Evolutionary conservation across 2,888 invertebrate genomes (phyloP).

Genomic region (Trichopoda pennipes): DNA sequence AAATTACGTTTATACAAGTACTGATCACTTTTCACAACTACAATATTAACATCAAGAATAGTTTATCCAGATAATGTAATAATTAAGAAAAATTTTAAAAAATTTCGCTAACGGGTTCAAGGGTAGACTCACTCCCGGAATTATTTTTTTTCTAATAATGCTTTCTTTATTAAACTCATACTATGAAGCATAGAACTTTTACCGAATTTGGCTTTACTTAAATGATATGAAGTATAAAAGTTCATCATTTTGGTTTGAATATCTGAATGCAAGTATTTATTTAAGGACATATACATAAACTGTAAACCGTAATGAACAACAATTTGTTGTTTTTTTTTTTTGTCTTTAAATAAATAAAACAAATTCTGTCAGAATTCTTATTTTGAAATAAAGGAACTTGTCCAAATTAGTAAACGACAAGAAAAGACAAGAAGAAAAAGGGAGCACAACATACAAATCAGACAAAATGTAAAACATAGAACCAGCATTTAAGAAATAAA

Average conservation of each 20-base stretch:
- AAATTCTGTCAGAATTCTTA: slow-evolving; percentile 56
- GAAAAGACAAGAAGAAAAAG: background rate
- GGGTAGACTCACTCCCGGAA: no score
- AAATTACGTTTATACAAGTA: no score
- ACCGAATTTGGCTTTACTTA: background rate
- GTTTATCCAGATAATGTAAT: no score
- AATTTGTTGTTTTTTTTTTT: slow-evolving; percentile 15
- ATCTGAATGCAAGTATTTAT: slow-evolving; percentile 7
- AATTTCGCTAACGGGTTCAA: no score
- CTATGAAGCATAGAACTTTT: no score
- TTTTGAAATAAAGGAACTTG: slow-evolving; percentile 39
- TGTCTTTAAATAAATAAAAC: slow-evolving; percentile 51
- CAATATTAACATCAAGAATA: no score
- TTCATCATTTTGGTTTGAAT: background rate
- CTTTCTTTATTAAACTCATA: no score
- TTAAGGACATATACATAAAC: slow-evolving; percentile 26
- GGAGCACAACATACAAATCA: background rate
- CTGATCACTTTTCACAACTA: no score
- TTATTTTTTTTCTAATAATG: no score
- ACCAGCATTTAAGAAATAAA: slow-evolving; percentile 21
- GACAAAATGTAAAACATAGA: background rate
- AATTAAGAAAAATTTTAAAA: no score
- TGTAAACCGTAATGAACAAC: slow-evolving; percentile 43
- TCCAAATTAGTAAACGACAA: slow-evolving; percentile 29
- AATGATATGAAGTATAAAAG: background rate